Base-by-base conservation (phyloP, 2,797 vertebrate genomes). In the Pitangus sulphuratus region DNA sequence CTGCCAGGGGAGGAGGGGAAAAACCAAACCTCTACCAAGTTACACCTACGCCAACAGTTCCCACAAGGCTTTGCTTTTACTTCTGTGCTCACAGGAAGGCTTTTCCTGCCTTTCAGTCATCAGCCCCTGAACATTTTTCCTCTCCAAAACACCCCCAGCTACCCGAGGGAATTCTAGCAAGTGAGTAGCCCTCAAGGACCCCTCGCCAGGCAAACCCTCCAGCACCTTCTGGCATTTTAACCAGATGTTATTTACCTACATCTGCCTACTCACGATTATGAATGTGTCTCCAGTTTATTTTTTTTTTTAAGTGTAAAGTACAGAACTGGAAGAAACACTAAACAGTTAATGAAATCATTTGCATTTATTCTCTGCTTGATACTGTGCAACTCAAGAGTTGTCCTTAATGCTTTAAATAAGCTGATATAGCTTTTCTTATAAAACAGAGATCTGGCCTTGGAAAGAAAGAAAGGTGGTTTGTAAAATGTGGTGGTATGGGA, bases 91-190 rank as follows among this genome's bases (percentile, higher is more conserved):
- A 60, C 44, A 8, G 58, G 37, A n/a, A 93, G 77, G 33, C 50
- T 88, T 57, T 93, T 84, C 65, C 89, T 92, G 87, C 92, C 76
- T 88, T 92, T 85, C 87, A 72, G 12, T 39, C 56, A 2, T 50
- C 85, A 70, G 74, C 53, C 62, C 58, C 60, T 79, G 85, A 82
- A 39, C 18, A 18, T 44, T 90, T 79, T 95, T 91, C 68, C 60
- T 85, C 53, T 70, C 25, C 33, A 37, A 62, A 96, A 68, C 78
- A 78, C 44, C 51, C 77, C 66, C 85, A 78, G 66, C 79, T 30
- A 6, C 88, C 58, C 66, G 69, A 69, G 80, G 77, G 89, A 79
- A 81, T 92, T 62, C 12, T 0, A 87, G 69, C 50, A 72, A 87
- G 37, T 5, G 44, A 78, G 65, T 47, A 88, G 69, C 51, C 48